These are phyloP conservation scores for Apteryx owenii DNA, from an alignment of 2,113 vertebrate species.

Conservation along the genomic window DNA sequence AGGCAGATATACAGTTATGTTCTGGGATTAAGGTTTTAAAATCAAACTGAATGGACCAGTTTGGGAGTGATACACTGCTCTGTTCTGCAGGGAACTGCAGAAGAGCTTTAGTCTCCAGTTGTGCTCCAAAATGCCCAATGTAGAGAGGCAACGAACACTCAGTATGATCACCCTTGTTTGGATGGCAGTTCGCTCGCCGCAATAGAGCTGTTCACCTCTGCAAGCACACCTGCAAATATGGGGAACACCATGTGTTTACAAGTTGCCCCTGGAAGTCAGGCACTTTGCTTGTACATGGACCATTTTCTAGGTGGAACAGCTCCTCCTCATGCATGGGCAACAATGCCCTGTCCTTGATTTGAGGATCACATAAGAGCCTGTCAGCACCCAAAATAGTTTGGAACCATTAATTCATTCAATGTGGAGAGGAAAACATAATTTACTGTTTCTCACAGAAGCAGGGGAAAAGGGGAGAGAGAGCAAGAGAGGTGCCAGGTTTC, in stretches of 20 bases:
- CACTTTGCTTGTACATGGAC: not conserved
- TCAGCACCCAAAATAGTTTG: not conserved
- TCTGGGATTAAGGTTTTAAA: not conserved
- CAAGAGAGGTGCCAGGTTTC: not conserved
- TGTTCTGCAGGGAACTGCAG: not conserved
- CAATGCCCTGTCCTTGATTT: not conserved
- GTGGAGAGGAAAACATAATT: not conserved
- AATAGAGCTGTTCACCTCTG: not conserved
- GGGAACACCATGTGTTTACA: not conserved
- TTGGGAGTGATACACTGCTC: not conserved
- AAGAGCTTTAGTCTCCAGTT: not conserved
- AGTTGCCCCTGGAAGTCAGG: not conserved
- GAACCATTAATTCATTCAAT: not conserved
- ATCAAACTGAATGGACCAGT: not conserved
- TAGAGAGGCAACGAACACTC: not conserved
- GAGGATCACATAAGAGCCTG: not conserved
- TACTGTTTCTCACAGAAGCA: not conserved
- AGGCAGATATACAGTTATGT: not conserved
- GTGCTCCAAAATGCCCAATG: not conserved
- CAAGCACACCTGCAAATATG: not conserved
- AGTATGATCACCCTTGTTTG: not conserved
- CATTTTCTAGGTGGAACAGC: not conserved
- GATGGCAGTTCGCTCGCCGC: not conserved
- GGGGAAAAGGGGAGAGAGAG: not conserved
- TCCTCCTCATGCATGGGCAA: not conserved